These are phyloP conservation scores for Philotrypesis tridentata DNA, from an alignment of 1,140 invertebrate genomes.

Conservation along the genomic window DNA sequence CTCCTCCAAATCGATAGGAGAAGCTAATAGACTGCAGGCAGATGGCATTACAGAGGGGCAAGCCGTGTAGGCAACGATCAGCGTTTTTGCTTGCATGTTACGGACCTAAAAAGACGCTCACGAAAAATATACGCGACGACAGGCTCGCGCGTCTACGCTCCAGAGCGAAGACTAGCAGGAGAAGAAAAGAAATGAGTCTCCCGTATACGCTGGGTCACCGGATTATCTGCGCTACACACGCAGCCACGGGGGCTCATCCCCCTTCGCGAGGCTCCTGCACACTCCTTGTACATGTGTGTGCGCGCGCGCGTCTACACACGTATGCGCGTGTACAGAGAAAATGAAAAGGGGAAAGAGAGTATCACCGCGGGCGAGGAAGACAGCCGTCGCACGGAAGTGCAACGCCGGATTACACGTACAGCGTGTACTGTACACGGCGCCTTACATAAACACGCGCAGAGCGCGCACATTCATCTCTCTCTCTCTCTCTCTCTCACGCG, in stretches of 20 bases:
- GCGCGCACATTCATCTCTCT: background rate
- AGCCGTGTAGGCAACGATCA: no score
- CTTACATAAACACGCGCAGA: conserved; percentile 1
- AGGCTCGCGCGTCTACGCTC: background rate
- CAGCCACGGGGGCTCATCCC: background rate
- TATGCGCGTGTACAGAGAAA: background rate
- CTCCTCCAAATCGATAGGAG: no score
- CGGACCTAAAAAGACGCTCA: background rate
- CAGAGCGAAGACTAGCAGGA: background rate
- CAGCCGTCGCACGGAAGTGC: background rate
- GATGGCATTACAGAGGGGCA: no score
- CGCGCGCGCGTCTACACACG: background rate
- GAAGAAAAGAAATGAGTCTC: background rate
- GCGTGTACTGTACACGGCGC: background rate
- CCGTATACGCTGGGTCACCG: background rate
- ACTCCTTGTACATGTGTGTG: background rate
- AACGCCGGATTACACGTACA: background rate
- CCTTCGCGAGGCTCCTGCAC: background rate
- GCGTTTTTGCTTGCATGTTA: no score
- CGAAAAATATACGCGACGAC: background rate
- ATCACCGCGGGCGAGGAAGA: conserved; percentile 2
- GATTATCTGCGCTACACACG: background rate
- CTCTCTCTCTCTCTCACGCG: background rate
- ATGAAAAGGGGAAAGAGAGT: background rate
- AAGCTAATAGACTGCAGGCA: no score